Conservation (phyloP, 2,113 vertebrate species). For the Sprattus sprattus region DNA sequence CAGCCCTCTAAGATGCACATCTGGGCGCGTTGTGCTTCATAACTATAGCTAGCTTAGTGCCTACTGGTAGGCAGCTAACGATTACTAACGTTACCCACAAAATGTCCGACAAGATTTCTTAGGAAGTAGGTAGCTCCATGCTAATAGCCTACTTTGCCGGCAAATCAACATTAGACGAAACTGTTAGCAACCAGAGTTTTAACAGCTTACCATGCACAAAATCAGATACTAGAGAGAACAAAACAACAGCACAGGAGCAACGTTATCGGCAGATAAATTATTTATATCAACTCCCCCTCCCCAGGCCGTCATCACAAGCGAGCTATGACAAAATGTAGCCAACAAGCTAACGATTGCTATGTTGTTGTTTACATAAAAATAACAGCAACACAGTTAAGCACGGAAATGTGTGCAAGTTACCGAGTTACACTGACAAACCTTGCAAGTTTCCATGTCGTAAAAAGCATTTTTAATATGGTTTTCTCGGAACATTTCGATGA, state of each 20-base stretch:
- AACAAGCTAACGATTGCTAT: neutral
- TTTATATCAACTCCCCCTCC: neutral
- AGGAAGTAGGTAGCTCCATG: neutral
- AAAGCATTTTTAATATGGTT: neutral
- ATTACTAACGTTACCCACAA: slow-evolving; percentile 12
- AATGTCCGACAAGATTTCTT: slow-evolving; percentile 20
- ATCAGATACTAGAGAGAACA: neutral
- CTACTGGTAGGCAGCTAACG: neutral
- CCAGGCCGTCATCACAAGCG: neutral
- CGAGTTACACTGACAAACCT: neutral
- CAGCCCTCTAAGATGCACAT: neutral
- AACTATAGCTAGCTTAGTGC: neutral
- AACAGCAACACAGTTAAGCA: neutral
- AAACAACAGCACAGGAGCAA: neutral
- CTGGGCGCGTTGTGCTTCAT: neutral
- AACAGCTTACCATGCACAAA: neutral
- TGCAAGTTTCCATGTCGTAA: neutral
- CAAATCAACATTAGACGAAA: neutral
- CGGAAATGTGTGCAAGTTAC: neutral
- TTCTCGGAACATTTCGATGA: neutral
- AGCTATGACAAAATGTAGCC: neutral
- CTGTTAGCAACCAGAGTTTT: neutral
- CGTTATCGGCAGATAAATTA: neutral
- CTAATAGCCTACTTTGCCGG: neutral
- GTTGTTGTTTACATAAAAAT: slow-evolving; percentile 13